These are phyloP conservation scores for Peromyscus californicus DNA, from an alignment of 2,113 vertebrate genomes.

Conservation along the genomic window DNA sequence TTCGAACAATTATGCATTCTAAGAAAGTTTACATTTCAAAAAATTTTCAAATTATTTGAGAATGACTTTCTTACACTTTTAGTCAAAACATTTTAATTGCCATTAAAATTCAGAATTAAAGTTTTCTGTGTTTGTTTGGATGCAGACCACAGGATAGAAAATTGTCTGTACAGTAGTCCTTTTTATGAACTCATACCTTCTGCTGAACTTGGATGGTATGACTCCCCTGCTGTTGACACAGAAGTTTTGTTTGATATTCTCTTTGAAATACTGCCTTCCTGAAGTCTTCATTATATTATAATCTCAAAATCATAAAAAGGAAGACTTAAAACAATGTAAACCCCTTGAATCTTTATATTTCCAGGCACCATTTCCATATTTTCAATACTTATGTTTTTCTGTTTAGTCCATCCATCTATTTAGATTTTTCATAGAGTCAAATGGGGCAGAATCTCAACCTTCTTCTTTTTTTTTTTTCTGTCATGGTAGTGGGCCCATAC, in stretches of 20 bases:
- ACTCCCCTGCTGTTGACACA: not conserved
- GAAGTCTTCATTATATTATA: not conserved
- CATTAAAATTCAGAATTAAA: conserved; percentile 51
- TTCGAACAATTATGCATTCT: not conserved
- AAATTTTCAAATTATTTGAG: conserved; percentile 19
- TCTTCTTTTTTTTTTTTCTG: not conserved
- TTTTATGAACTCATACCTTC: not conserved
- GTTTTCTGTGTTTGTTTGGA: not conserved
- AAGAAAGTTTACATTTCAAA: not conserved
- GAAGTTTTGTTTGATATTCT: not conserved
- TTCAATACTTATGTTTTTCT: not conserved
- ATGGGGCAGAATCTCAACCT: not conserved
- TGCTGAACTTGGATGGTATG: not conserved
- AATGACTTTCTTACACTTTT: conserved; percentile 22
- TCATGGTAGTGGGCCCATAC: not conserved
- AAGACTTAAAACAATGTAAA: not conserved
- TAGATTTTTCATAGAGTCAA: not conserved
- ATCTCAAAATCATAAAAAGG: not conserved
- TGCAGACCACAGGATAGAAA: not conserved
- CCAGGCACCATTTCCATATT: not conserved
- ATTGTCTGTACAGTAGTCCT: not conserved
- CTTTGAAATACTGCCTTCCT: not conserved
- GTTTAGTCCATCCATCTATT: not conserved
- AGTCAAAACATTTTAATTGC: conserved; percentile 40
- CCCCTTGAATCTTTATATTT: not conserved